Base-by-base conservation (phyloP, 2,888 invertebrate genomes). In the Yponomeuta evonymella region DNA sequence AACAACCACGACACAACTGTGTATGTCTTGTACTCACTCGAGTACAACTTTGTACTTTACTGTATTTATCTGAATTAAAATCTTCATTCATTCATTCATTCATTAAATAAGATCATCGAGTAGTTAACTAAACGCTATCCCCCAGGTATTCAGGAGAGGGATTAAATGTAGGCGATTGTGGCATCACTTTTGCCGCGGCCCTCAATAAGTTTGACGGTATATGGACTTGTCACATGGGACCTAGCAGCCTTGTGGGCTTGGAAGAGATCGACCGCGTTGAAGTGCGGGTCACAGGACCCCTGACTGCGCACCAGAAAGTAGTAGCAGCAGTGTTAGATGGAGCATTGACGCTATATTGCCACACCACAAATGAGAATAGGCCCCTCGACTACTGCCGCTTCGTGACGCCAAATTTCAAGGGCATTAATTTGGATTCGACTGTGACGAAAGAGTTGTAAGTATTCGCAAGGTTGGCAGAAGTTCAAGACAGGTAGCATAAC, bases 161-260 rank as follows among this genome's bases (percentile, higher is more conserved):
- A 72, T 83, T 92, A 0, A 83, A 85, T 71, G 78, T 79, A 1
- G 93, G 93, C 1, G 86, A 90, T 66, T 93, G 93, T 75, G 89
- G 86, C 0, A 87, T 93, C 11, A 90, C 85, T 0, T 88, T 93
- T 72, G 73, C 76, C 1, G 79, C 83, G 2, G 86, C 84, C 1
- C 76, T 76, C 2, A 72, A 73, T 10, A 76, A 79, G 1, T 90
- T 93, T 58, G 79, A 78, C 2, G 93, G 93, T 0, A 73, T 74
- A 30, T 93, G 93, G 93, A 83, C 81, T 1, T 93, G 93, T 72
- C 90, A 93, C 72, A 92, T 93, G 89, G 93, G 93, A 0, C 84
- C 85, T 0, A 77, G 78, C n/a, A 76, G 82, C 9, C 75, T 78
- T 48, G 71, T 84, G 6, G 90, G 90, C 1, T 65, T 89, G 1